Percentiles rank a stretch among this genome's conserved stretches.
phyloP scores from a whole-genome alignment of 2,888 invertebrate genomes.

The Zele albiditarsus region DNA sequence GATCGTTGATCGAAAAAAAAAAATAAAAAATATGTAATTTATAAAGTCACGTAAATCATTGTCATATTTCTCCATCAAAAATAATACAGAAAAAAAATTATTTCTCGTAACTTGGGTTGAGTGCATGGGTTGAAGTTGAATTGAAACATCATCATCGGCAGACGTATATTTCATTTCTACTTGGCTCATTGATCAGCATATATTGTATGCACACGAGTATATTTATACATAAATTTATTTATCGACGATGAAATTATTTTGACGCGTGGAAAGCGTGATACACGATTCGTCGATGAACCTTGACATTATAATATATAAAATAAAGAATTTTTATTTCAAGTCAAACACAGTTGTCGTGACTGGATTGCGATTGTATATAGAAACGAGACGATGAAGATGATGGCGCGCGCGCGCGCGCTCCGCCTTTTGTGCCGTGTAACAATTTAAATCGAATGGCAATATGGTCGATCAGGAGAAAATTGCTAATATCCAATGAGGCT shows the following conservation, averaged over 20 bases:
- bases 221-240: neutral
- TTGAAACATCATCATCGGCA: neutral
- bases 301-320: slow-evolving; percentile 31
- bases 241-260: slow-evolving; percentile 6
- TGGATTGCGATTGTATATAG: slow-evolving; percentile 19
- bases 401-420: neutral
- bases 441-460: slow-evolving; percentile 21
- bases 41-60: neutral
- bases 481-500: slow-evolving; percentile 13
- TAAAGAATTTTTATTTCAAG: neutral
- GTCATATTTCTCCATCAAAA: neutral
- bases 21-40: neutral
- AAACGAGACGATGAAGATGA: neutral
- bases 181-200: neutral
- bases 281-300: slow-evolving; percentile 39
- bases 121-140: neutral
- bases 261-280: slow-evolving; percentile 38
- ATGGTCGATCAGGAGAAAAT: slow-evolving; percentile 22
- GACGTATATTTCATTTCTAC: neutral
- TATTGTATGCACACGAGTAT: neutral
- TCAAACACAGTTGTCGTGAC: slow-evolving; percentile 29
- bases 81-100: neutral
- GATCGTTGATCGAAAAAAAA: neutral
- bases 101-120: no score
- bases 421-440: slow-evolving; percentile 11